Evolutionary conservation across 2,797 vertebrate genomes (phyloP).

Genomic region (Helarctos malayanus): DNA sequence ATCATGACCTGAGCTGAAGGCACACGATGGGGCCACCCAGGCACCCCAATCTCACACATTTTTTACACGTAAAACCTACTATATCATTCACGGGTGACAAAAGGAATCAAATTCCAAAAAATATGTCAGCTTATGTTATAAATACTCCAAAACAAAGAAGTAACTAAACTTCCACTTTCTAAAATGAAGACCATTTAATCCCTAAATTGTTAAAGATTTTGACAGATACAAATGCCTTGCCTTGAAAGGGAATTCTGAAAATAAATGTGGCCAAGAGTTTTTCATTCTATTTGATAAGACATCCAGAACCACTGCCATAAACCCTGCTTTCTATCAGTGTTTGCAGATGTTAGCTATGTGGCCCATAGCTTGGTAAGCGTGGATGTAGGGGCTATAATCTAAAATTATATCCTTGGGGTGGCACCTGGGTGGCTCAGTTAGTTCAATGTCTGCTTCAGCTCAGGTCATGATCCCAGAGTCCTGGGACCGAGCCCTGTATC

Average conservation of each 20-base stretch:
- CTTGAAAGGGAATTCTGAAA: conserved; percentile 61
- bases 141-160: conserved; percentile 31
- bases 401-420: neutral
- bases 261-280: conserved; percentile 25
- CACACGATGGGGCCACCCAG: too few relatives aligned
- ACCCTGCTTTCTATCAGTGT: conserved; percentile 29
- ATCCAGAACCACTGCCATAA: conserved; percentile 29
- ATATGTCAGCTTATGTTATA: conserved; percentile 22
- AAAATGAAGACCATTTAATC: conserved; percentile 41
- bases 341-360: conserved; percentile 10
- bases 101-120: conserved; percentile 37
- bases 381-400: neutral
- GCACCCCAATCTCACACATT: neutral
- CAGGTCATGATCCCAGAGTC: too few relatives aligned
- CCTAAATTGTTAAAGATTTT: conserved; percentile 17
- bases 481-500: too few relatives aligned
- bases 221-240: neutral
- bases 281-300: conserved; percentile 41
- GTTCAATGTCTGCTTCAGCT: too few relatives aligned
- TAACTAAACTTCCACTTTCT: conserved; percentile 21
- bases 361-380: conserved; percentile 27
- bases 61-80: neutral
- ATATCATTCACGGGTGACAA: neutral
- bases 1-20: too few relatives aligned
- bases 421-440: too few relatives aligned